Percentiles rank a stretch among this genome's conserved stretches.
Conservation (phyloP, 2,113 vertebrate species). For the Ursus arctos region DNA sequence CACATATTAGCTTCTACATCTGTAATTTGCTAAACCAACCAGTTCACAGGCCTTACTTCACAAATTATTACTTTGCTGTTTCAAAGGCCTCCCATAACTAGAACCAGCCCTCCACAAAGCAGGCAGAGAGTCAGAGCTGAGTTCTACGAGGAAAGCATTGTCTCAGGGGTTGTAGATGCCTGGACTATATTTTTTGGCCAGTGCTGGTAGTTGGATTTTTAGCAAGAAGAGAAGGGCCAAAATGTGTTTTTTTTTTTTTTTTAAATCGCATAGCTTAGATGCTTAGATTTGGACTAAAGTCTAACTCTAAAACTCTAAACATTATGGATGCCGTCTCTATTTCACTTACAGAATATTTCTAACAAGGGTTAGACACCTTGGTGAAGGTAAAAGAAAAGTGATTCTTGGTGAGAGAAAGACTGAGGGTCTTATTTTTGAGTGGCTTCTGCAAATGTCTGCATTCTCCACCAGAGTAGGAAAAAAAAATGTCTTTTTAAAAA, state of each 20-base stretch:
- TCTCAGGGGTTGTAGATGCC: conserved; percentile 30
- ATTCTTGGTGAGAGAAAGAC: neutral
- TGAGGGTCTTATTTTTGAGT: neutral
- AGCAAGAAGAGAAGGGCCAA: neutral
- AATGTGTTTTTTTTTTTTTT: neutral
- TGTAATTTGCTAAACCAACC: conserved; percentile 73
- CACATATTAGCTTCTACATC: conserved; percentile 46
- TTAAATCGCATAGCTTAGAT: neutral
- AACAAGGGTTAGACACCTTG: neutral
- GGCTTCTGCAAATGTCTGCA: neutral
- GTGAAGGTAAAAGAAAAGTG: neutral
- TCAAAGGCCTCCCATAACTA: conserved; percentile 76
- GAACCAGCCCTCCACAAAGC: conserved; percentile 57
- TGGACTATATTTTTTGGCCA: neutral
- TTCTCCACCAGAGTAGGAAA: neutral
- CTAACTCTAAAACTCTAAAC: neutral
- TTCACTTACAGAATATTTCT: neutral
- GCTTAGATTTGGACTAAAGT: neutral
- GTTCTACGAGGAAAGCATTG: conserved; percentile 48
- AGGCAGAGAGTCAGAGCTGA: conserved; percentile 30
- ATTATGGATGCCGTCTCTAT: neutral
- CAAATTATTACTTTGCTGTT: conserved; percentile 78
- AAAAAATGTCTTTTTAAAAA: neutral
- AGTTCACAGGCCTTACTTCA: conserved; percentile 65
- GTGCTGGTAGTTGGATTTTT: neutral